Evolutionary conservation across 2,113 vertebrate species (phyloP).

Genomic region (Ciconia boyciana): DNA sequence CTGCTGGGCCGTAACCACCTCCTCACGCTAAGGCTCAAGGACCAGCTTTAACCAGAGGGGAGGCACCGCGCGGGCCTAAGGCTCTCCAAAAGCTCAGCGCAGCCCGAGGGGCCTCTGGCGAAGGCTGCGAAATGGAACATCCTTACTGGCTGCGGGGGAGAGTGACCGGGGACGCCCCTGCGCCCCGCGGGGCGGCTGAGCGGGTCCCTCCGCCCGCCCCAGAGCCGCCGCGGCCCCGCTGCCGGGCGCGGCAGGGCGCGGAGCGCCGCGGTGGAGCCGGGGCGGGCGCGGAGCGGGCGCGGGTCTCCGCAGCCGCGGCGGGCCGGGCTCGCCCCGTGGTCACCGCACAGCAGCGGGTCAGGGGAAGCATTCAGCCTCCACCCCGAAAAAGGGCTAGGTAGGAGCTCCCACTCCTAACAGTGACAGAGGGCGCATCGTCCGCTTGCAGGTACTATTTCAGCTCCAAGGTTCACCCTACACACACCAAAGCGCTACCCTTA

Average conservation of each 20-base stretch:
- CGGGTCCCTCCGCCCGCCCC: background rate
- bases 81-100: background rate
- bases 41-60: background rate
- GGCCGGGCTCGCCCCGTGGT: rapidly evolving
- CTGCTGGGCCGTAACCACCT: background rate
- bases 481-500: background rate
- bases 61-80: background rate
- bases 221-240: background rate
- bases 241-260: background rate
- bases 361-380: rapidly evolving
- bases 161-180: rapidly evolving
- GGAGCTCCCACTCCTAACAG: no score
- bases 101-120: no score
- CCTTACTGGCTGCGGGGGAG: no score
- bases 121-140: background rate
- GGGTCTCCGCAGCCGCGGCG: no score
- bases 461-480: background rate
- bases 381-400: rapidly evolving
- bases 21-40: background rate
- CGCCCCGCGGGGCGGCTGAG: background rate
- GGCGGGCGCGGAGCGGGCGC: background rate
- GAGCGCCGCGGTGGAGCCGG: background rate
- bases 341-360: rapidly evolving
- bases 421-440: background rate
- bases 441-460: background rate